Evolutionary conservation across 92 coral and sea anemone species (phyloP).

Genomic region (Epizoanthus stellaris): DNA sequence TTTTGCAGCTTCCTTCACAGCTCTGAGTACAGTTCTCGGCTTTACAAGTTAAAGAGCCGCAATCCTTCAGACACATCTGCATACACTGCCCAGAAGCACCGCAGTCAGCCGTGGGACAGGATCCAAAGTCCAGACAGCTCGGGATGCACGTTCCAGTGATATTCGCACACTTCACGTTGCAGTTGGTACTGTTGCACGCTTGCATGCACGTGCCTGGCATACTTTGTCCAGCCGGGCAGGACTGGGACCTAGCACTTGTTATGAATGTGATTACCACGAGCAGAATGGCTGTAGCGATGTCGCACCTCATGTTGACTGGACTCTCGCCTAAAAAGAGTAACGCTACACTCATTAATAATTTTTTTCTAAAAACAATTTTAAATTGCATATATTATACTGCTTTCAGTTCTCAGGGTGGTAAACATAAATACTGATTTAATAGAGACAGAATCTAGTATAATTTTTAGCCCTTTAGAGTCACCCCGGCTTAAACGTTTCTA

Average conservation of each 20-base stretch:
- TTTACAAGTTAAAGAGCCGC: not conserved
- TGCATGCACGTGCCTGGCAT: not conserved
- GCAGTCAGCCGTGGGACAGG: not conserved
- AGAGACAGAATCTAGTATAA: too few relatives aligned
- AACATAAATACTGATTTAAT: too few relatives aligned
- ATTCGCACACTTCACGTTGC: not conserved
- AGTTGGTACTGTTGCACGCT: not conserved
- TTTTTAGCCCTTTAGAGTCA: too few relatives aligned
- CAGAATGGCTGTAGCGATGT: not conserved
- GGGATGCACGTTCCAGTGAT: not conserved
- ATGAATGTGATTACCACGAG: not conserved
- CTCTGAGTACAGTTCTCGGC: not conserved
- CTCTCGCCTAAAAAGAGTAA: too few relatives aligned
- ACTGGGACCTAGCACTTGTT: not conserved
- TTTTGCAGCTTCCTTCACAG: not conserved
- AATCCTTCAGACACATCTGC: conserved; percentile 1
- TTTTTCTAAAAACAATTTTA: too few relatives aligned
- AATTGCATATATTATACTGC: too few relatives aligned
- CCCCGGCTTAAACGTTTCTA: too few relatives aligned
- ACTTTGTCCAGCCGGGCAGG: not conserved
- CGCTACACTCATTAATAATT: too few relatives aligned
- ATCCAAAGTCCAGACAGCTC: not conserved
- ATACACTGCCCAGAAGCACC: not conserved
- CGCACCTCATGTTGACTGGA: not conserved
- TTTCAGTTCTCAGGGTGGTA: too few relatives aligned